Conservation (phyloP, 2,113 vertebrate genomes). For the Panurus biarmicus region DNA sequence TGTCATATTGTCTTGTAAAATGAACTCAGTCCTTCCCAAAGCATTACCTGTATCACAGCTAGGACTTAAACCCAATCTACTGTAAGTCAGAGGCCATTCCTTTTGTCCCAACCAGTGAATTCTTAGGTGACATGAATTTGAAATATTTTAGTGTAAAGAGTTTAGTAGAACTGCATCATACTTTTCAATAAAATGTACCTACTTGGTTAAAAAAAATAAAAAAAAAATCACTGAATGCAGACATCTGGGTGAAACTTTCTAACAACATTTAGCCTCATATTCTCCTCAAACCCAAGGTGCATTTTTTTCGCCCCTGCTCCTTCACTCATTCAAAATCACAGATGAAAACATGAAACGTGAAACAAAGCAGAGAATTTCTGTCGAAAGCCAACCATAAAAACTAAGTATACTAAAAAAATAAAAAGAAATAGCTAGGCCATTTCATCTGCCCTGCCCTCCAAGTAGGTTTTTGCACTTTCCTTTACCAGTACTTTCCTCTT, state of each 20-base stretch:
- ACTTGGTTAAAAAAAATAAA: background rate
- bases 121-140: background rate
- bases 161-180: background rate
- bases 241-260: background rate
- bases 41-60: background rate
- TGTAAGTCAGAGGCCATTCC: background rate
- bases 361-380: background rate
- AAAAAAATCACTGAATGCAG: background rate
- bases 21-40: background rate
- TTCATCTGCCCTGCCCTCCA: background rate
- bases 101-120: background rate
- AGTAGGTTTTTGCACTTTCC: background rate
- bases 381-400: background rate
- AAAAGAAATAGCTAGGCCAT: background rate
- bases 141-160: background rate
- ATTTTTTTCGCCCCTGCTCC: background rate
- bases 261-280: background rate
- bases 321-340: background rate
- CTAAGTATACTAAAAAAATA: background rate
- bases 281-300: background rate
- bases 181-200: background rate
- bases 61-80: background rate
- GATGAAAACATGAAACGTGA: background rate
- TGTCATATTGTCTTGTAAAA: background rate
- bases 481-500: background rate